Percentiles rank a stretch among this genome's conserved stretches.
phyloP scores from a whole-genome alignment of 37 sponge, comb jelly and placozoan genomes.

The Hexactinellida sp. region DNA sequence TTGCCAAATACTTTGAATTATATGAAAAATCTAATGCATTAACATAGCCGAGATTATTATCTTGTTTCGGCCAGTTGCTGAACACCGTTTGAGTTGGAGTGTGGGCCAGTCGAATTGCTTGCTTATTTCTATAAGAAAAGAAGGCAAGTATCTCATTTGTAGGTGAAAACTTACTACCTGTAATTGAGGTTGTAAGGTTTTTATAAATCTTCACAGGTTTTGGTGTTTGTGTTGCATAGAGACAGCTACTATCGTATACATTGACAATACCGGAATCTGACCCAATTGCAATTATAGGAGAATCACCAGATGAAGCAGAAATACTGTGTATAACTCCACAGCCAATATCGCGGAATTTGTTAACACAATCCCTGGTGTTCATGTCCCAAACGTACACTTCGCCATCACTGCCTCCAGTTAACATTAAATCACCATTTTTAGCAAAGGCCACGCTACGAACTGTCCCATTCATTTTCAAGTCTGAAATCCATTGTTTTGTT shows the following conservation, averaged over 20 bases:
- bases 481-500: constrained; percentile 79
- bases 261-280: constrained; percentile 72
- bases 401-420: constrained; percentile 80
- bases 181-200: constrained; percentile 57
- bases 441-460: constrained; percentile 59
- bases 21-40: constrained; percentile 54
- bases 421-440: constrained; percentile 34
- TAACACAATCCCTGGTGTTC: constrained; percentile 51
- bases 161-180: neutral
- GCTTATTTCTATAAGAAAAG: constrained; percentile 55
- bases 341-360: constrained; percentile 70
- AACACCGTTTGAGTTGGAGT: constrained; percentile 62
- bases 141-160: constrained; percentile 65
- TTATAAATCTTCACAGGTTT: constrained; percentile 56
- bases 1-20: constrained; percentile 41
- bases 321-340: constrained; percentile 40
- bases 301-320: constrained; percentile 37
- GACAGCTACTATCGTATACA: constrained; percentile 36
- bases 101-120: constrained; percentile 50
- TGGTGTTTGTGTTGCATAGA: constrained; percentile 22
- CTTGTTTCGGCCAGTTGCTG: constrained; percentile 63
- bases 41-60: constrained; percentile 30
- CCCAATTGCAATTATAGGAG: constrained; percentile 34
- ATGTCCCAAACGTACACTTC: constrained; percentile 91
- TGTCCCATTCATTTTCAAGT: constrained; percentile 78